Conservation (phyloP, 1,140 invertebrate species). For the Dreissena polymorpha region DNA sequence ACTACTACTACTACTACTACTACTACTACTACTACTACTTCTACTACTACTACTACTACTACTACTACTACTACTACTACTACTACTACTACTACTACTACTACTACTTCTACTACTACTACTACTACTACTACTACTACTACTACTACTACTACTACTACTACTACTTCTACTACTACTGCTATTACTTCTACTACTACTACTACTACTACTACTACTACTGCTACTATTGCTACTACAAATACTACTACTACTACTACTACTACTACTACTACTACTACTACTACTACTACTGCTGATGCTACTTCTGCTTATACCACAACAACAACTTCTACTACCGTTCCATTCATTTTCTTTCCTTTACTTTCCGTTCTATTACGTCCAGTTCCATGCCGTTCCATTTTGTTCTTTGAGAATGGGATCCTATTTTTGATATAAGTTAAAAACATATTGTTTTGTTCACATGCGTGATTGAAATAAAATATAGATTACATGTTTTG, state of each 20-base stretch:
- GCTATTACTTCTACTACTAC: slow-evolving; percentile 1
- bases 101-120: neutral
- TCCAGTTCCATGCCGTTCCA: too few relatives aligned
- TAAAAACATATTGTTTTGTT: too few relatives aligned
- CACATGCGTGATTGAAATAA: too few relatives aligned
- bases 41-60: neutral
- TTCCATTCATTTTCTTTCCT: neutral
- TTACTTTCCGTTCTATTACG: too few relatives aligned
- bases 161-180: neutral
- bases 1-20: slow-evolving; percentile 1
- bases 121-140: slow-evolving; percentile 6
- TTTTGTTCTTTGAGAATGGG: too few relatives aligned
- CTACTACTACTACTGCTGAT: too few relatives aligned
- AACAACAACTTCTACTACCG: neutral
- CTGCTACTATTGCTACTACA: slow-evolving; percentile 5
- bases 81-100: neutral
- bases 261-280: too few relatives aligned
- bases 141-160: slow-evolving; percentile 6
- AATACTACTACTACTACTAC: too few relatives aligned
- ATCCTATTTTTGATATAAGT: too few relatives aligned
- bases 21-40: neutral
- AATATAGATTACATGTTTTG: too few relatives aligned
- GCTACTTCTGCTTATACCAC: too few relatives aligned
- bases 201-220: slow-evolving; percentile 10
- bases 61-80: neutral